A percentile compares a stretch with the other conserved stretches of the same genome.
These are phyloP conservation scores for Tautogolabrus adspersus DNA, from an alignment of 2,113 vertebrate genomes.

Conservation along the genomic window DNA sequence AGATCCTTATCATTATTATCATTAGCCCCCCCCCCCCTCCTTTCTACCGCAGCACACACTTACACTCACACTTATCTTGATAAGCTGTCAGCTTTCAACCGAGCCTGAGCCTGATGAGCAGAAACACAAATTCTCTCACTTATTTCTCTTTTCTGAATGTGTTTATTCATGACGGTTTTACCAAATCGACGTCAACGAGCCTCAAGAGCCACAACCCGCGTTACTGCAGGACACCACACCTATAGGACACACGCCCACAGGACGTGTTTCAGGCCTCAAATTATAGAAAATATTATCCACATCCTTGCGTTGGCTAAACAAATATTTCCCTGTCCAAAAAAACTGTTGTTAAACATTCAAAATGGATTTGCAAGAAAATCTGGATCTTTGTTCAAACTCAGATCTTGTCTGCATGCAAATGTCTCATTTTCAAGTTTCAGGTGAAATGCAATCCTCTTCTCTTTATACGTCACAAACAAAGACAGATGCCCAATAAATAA, in stretches of 20 bases:
- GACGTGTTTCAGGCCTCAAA: conserved; percentile 61
- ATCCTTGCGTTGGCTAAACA: conserved; percentile 61
- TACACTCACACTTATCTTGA: conserved; percentile 34
- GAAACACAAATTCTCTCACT: not conserved
- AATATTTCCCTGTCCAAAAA: conserved; percentile 56
- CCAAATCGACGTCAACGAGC: conserved; percentile 19
- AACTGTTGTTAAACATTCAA: not conserved
- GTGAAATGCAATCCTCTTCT: too few species aligned
- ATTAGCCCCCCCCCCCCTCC: conserved; percentile 4
- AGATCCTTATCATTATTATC: conserved; percentile 46
- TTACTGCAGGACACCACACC: conserved; percentile 63
- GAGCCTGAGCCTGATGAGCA: not conserved
- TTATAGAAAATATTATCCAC: conserved; percentile 59
- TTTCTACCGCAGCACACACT: not conserved
- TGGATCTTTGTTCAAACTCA: too few species aligned
- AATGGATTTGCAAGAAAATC: too few species aligned
- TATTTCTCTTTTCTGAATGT: conserved; percentile 27
- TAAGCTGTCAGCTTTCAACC: conserved; percentile 34
- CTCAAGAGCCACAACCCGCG: conserved; percentile 64
- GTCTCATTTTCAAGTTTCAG: too few species aligned
- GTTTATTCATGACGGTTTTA: conserved; percentile 22
- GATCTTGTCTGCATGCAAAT: too few species aligned
- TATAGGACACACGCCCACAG: conserved; percentile 63
- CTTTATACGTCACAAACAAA: too few species aligned
- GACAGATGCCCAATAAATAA: too few species aligned